Evolutionary conservation across 2,888 invertebrate species (phyloP).

Genomic region (Chesias legatella): DNA sequence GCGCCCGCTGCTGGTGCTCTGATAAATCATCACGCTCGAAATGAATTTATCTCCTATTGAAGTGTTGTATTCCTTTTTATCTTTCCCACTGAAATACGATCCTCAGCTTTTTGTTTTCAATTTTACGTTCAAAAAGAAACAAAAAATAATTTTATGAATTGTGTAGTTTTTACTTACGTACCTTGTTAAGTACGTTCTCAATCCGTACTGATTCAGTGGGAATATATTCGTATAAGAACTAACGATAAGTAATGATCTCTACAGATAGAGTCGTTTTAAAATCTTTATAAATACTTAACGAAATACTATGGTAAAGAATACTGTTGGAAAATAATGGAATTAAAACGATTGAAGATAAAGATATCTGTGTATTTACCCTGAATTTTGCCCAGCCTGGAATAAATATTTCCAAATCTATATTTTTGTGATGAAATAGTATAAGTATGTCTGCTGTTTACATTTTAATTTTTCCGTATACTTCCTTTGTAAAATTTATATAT

Average conservation of each 20-base stretch:
- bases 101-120: constrained; percentile 16
- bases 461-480: too few species aligned
- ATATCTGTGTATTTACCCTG: too few species aligned
- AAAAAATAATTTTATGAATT: constrained; percentile 16
- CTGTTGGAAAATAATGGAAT: too few species aligned
- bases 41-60: constrained; percentile 59
- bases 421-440: too few species aligned
- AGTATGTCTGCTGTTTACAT: not conserved
- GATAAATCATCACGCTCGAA: constrained; percentile 66
- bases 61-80: constrained; percentile 46
- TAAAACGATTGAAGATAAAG: too few species aligned
- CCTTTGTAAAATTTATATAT: too few species aligned
- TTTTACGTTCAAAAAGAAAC: constrained; percentile 18
- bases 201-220: constrained; percentile 29
- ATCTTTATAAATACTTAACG: constrained; percentile 70
- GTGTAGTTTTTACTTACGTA: too few species aligned
- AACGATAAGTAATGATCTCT: too few species aligned
- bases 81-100: constrained; percentile 24
- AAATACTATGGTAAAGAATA: constrained; percentile 53
- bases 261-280: constrained; percentile 54
- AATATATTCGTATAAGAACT: constrained; percentile 47
- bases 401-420: too few species aligned
- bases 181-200: too few species aligned
- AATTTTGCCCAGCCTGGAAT: too few species aligned
- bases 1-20: constrained; percentile 36